phyloP scores from a whole-genome alignment of 2,113 vertebrate genomes.

The Camelus dromedarius region DNA sequence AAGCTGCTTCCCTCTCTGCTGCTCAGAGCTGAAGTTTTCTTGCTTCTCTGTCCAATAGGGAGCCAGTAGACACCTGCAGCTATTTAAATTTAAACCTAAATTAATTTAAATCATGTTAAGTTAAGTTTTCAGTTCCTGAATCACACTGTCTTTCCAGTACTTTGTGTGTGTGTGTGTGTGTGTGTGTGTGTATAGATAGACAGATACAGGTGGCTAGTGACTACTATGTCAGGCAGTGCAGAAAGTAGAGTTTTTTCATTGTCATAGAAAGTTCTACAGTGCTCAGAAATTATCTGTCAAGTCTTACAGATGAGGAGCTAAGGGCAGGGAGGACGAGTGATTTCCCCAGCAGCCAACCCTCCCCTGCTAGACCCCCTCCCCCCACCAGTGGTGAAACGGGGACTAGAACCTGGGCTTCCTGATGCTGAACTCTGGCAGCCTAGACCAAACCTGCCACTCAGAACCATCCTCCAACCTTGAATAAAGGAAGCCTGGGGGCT shows the following conservation, averaged over 20 bases:
- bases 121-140: neutral
- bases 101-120: neutral
- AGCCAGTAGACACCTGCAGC: neutral
- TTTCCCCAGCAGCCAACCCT: neutral
- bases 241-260: neutral
- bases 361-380: neutral
- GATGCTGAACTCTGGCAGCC: neutral
- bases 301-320: neutral
- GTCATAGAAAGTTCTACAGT: neutral
- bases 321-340: neutral
- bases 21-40: neutral
- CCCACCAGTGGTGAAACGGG: no score
- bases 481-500: neutral
- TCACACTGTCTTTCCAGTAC: neutral
- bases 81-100: conserved; percentile 33
- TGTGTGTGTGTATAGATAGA: neutral
- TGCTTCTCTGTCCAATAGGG: neutral
- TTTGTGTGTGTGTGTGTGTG: neutral
- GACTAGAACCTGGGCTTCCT: neutral
- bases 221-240: no score
- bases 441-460: neutral
- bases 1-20: neutral
- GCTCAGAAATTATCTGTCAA: neutral
- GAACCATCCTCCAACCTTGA: neutral
- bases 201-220: neutral